Evolutionary conservation across 2,113 vertebrate species (phyloP).

Genomic region (Labeo catla): DNA sequence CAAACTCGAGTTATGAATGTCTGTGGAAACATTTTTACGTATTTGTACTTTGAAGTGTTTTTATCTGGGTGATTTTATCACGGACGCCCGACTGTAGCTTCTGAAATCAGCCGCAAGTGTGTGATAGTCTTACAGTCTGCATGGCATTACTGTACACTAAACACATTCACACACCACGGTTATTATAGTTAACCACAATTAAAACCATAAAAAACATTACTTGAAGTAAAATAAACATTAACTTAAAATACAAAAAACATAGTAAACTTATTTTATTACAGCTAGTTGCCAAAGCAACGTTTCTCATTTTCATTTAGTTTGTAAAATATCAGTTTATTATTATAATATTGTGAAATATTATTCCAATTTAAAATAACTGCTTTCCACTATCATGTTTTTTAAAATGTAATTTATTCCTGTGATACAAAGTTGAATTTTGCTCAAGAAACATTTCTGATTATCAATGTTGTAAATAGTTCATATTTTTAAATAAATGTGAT

Average conservation of each 20-base stretch:
- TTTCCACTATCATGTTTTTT: neutral
- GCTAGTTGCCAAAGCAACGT: neutral
- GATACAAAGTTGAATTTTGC: no score
- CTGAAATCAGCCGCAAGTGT: neutral
- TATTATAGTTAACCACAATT: no score
- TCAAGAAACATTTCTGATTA: no score
- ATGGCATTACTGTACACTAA: conserved; percentile 13
- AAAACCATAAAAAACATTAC: no score
- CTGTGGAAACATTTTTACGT: conserved; percentile 1
- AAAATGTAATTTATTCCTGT: neutral
- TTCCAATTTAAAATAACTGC: no score
- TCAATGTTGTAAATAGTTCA: no score
- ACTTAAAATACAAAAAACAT: no score
- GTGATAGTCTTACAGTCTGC: neutral
- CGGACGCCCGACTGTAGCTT: conserved; percentile 31
- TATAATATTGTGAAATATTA: no score
- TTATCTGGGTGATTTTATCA: neutral
- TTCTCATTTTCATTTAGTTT: neutral
- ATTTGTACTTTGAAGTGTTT: conserved; percentile 24
- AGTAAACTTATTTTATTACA: neutral
- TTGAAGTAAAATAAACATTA: no score
- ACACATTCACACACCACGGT: neutral
- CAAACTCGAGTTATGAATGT: conserved; percentile 3
- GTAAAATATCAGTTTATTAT: neutral
- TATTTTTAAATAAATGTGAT: no score